Conservation (phyloP, 2,113 vertebrate genomes). For the Aplodontia rufa region DNA sequence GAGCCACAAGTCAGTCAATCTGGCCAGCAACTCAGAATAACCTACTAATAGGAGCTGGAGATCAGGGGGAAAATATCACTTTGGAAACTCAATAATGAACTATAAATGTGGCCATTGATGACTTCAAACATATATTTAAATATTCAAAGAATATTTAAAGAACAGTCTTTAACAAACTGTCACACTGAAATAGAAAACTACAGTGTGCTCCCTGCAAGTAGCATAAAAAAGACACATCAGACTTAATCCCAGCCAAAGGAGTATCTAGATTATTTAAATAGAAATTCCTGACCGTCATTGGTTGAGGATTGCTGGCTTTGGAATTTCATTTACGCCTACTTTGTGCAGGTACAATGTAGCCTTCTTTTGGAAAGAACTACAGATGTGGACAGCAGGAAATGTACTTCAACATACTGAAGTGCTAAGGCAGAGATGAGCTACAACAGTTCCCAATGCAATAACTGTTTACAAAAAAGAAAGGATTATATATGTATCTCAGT, state of each 20-base stretch:
- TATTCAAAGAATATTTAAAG: background rate
- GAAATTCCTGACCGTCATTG: background rate
- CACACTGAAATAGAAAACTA: background rate
- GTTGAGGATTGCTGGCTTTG: background rate
- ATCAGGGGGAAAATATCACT: background rate
- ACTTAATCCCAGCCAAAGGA: background rate
- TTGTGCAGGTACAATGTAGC: background rate
- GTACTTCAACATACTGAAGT: background rate
- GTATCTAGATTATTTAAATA: background rate
- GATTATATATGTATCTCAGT: background rate
- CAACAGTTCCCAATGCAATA: background rate
- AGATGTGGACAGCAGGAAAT: background rate
- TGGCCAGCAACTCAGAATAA: background rate
- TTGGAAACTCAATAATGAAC: background rate
- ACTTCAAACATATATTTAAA: background rate
- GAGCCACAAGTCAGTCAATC: background rate
- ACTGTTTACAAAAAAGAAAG: background rate
- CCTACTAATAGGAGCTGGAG: background rate
- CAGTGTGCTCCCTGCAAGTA: background rate
- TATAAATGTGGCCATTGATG: background rate
- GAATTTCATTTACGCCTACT: background rate
- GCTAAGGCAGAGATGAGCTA: too few species aligned
- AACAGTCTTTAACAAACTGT: background rate
- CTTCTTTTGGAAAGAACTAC: background rate
- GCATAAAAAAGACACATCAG: background rate